phyloP scores from a whole-genome alignment of 2,113 vertebrate species.

The Meles meles region DNA sequence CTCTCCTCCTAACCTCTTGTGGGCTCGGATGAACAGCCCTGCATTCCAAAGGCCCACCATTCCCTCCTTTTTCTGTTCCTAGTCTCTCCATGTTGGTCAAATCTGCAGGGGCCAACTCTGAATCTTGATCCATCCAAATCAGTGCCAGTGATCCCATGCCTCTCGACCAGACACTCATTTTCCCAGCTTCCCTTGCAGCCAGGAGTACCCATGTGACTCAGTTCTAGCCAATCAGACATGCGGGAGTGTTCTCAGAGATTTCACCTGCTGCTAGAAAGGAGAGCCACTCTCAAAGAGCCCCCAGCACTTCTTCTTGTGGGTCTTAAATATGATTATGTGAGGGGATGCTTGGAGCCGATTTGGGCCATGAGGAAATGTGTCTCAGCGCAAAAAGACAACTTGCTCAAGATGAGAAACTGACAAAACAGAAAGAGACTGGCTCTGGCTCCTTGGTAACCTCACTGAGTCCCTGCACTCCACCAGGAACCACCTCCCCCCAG shows the following conservation, averaged over 20 bases:
- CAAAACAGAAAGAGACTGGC: neutral
- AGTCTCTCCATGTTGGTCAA: neutral
- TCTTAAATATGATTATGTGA: neutral
- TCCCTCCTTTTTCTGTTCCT: neutral
- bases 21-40: fast-evolving
- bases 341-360: neutral
- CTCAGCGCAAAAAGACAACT: neutral
- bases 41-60: neutral
- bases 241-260: neutral
- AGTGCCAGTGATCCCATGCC: neutral
- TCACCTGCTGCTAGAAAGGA: neutral
- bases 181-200: neutral
- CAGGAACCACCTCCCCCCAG: neutral
- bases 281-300: neutral
- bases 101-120: fast-evolving
- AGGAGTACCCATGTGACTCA: neutral
- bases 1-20: neutral
- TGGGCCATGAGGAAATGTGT: neutral
- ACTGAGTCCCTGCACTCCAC: neutral
- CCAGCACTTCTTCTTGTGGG: fast-evolving
- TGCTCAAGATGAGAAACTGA: neutral
- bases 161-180: neutral
- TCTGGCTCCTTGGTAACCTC: neutral
- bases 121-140: neutral
- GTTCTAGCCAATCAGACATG: neutral